Conservation (phyloP, 1,140 invertebrate genomes). For the Vanessa tameamea region DNA sequence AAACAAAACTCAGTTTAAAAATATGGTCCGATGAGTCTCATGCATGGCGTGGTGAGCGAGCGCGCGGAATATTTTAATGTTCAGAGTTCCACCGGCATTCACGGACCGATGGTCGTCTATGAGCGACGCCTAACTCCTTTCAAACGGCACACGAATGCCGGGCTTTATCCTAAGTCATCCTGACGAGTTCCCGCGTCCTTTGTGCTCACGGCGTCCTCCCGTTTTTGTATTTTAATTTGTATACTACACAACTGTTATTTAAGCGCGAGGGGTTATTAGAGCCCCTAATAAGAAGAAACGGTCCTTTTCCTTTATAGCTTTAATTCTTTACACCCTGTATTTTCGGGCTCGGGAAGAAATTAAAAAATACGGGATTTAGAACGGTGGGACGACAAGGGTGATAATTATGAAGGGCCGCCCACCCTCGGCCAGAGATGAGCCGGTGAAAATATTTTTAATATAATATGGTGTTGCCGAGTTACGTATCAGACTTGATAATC, state of each 20-base stretch:
- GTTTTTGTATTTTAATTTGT: slow-evolving; percentile 58
- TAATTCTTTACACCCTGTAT: slow-evolving; percentile 48
- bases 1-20: slow-evolving; percentile 71
- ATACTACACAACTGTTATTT: slow-evolving; percentile 49
- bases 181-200: slow-evolving; percentile 45
- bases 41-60: slow-evolving; percentile 60
- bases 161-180: slow-evolving; percentile 59
- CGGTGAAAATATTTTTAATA: slow-evolving; percentile 63
- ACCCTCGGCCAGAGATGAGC: slow-evolving; percentile 51
- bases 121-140: slow-evolving; percentile 62
- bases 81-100: slow-evolving; percentile 46
- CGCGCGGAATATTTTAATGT: slow-evolving; percentile 74
- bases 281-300: slow-evolving; percentile 48
- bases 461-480: slow-evolving; percentile 63
- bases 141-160: slow-evolving; percentile 55
- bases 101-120: slow-evolving; percentile 56
- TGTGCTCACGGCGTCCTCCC: slow-evolving; percentile 43
- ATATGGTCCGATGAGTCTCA: slow-evolving; percentile 64
- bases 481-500: slow-evolving; percentile 71
- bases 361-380: slow-evolving; percentile 58
- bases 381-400: slow-evolving; percentile 49
- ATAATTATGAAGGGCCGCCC: slow-evolving; percentile 59
- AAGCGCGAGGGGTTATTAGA: slow-evolving; percentile 43
- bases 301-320: slow-evolving; percentile 35
- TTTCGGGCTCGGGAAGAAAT: slow-evolving; percentile 45